Base-by-base conservation (phyloP, 1,140 invertebrate species). In the Drosophila tristis region DNA sequence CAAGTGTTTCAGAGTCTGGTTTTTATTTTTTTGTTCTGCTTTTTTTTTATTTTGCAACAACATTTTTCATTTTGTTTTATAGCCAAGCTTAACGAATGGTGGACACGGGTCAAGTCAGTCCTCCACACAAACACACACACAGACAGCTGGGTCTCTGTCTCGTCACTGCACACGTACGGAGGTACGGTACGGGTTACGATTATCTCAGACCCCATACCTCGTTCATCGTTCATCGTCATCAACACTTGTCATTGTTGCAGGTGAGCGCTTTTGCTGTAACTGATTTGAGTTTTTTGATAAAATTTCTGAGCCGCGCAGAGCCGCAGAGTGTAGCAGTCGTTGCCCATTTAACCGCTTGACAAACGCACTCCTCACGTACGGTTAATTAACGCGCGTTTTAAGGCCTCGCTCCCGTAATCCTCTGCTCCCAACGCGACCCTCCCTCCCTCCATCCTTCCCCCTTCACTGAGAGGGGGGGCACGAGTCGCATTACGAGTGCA, bases 61-160 rank as follows among this genome's bases (percentile, higher is more conserved):
- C 82, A 87, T 87, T 86, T 86, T 73, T 86, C 82, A 87, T 81
- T 82, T 78, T 86, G 81, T 86, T 86, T 86, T 86, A 86, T 86
- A 65, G 81, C 60, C 48, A 44, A 44, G 68, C 53, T 59, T 23
- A 73, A 59, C 47, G 73, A 64, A 77, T 61, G 55, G 44, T 70
- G 66, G 35, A 67, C 70, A 61, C 70, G 65, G 81, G 84, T 86
- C 82, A 82, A 71, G 82, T 82, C 70, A 78, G 60, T 26, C 25
- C 44, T 59, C 57, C 48, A 68, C 29, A 31, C 29, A 31, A 7
- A 31, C 26, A 26, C 20, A 74, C 44, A 49, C 39, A 70, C 31
- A 35, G 9, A 35, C 9, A 39, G 11, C 11, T 56, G 67, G 67
- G 65, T 54, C 51, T 70, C 66, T 35, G 31, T 68, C 65, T 70